A percentile compares a stretch with the other conserved stretches of the same genome.
Conservation (phyloP, 2,888 invertebrate species). For the Eupeodes luniger region DNA sequence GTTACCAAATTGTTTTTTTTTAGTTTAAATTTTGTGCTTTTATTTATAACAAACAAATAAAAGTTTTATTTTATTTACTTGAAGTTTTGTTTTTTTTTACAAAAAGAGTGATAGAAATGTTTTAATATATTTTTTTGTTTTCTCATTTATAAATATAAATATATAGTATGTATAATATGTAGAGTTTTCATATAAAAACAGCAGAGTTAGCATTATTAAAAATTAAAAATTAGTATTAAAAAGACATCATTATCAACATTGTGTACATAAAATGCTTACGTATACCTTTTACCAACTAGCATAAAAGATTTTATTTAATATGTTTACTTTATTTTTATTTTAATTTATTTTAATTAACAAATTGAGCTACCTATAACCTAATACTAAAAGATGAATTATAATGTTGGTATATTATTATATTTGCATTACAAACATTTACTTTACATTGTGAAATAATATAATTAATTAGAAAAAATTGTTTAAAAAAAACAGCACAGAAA, state of each 20-base stretch:
- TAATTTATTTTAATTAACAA: conserved; percentile 55
- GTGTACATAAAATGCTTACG: conserved; percentile 68
- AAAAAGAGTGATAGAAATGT: conserved; percentile 70
- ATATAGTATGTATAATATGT: conserved; percentile 40
- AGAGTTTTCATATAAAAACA: conserved; percentile 67
- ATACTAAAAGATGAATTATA: conserved; percentile 27
- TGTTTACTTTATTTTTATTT: conserved; percentile 4
- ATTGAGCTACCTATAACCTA: conserved; percentile 71
- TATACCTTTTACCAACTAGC: conserved; percentile 66
- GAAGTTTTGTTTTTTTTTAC: conserved; percentile 48
- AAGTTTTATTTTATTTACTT: conserved; percentile 30
- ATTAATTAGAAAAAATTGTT: conserved; percentile 32
- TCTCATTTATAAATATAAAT: conserved; percentile 64
- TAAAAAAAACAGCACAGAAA: conserved; percentile 66
- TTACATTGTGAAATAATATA: conserved; percentile 60
- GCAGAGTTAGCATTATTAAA: conserved; percentile 48
- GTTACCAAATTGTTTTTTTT: not conserved
- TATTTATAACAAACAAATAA: conserved; percentile 65
- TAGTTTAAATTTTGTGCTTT: conserved; percentile 32
- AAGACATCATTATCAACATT: conserved; percentile 68
- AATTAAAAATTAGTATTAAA: conserved; percentile 61
- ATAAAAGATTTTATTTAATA: conserved; percentile 32
- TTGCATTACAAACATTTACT: conserved; percentile 8
- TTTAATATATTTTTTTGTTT: conserved; percentile 25
- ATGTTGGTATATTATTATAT: conserved; percentile 5